Base-by-base conservation (phyloP, 2,113 vertebrate genomes). In the Tragelaphus scriptus region DNA sequence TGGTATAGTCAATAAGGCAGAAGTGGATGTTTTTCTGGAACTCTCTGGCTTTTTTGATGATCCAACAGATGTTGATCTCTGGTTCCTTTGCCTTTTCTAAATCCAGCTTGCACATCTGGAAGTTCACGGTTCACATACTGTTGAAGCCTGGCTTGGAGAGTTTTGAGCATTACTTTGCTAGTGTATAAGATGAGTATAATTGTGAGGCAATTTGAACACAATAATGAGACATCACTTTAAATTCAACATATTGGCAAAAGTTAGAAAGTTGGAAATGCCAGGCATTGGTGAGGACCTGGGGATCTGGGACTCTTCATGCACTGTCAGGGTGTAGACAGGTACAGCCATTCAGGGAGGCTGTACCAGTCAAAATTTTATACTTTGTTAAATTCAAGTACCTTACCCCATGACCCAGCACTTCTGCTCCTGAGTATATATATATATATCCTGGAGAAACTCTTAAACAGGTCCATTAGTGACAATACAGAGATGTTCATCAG, bases 211-310 rank as follows among this genome's bases (percentile, higher is more conserved):
- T 49, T 49, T 61, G 63, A 90, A 96, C 96, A 79, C 14, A 84
- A 55, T n/a, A 58, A 40, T 40, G 12, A 94, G 47, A 19, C 26
- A 47, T 17, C 63, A 53, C 68, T 96, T 96, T 94, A 91, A 97
- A 95, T 75, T 55, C 36, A 92, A 93, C 53, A 56, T 84, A 63
- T 19, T 89, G 61, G 58, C 55, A 79, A 86, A 95, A 84, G 30
- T 88, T 87, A 94, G 91, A 85, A 82, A 95, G 71, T 65, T 94
- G 75, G 49, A 95, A 92, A 85, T 65, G 30, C 19, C 85, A 77
- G 58, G 85, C 61, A 25, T 47, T 77, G 47, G 51, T 30, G 51
- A 89, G 16, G 56, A 87, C 49, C 9, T 4, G 15, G 47, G 82
- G 82, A 53, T 85, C 68, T 88, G 32, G 10, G 51, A 61, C n/a